phyloP scores from a whole-genome alignment of 2,113 vertebrate species.

The Pseudorhombus dupliciocellatus region DNA sequence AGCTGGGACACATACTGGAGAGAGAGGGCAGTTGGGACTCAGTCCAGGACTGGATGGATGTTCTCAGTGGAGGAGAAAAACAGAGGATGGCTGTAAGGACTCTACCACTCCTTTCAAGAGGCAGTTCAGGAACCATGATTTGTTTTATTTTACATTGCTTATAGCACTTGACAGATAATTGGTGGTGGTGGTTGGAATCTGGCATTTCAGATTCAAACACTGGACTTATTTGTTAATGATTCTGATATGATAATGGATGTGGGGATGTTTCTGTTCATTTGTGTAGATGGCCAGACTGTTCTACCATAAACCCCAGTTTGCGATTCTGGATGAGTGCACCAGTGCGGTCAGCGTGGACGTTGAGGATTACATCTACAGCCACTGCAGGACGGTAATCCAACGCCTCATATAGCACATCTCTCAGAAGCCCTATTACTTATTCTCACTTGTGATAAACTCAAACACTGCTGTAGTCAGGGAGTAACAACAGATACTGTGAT shows the following conservation, averaged over 20 bases:
- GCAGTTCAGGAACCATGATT: not conserved
- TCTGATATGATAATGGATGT: not conserved
- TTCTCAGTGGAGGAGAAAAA: constrained; percentile 98
- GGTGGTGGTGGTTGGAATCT: too few species aligned
- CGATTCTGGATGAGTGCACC: constrained; percentile 98
- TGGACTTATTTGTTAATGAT: not conserved
- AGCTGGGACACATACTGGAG: constrained; percentile 92
- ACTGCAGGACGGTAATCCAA: constrained; percentile 88
- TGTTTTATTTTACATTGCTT: not conserved
- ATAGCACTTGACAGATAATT: not conserved
- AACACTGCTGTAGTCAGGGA: not conserved
- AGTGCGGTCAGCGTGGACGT: constrained; percentile 98
- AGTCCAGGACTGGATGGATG: constrained; percentile 99
- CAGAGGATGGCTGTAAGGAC: constrained; percentile 96
- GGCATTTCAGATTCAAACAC: not conserved
- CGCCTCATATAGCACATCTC: not conserved
- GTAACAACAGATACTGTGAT: too few species aligned
- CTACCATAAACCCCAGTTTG: constrained; percentile 99
- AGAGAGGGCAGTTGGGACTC: constrained; percentile 94
- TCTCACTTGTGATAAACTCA: not conserved
- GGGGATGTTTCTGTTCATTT: not conserved
- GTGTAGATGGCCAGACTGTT: constrained; percentile 95
- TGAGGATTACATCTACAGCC: constrained; percentile 96
- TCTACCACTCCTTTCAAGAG: not conserved
- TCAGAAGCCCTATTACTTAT: not conserved